Evolutionary conservation across 1,140 invertebrate species (phyloP), one percentile per base, ranked within the genome.

Genomic region (Bombus pyrosoma): DNA sequence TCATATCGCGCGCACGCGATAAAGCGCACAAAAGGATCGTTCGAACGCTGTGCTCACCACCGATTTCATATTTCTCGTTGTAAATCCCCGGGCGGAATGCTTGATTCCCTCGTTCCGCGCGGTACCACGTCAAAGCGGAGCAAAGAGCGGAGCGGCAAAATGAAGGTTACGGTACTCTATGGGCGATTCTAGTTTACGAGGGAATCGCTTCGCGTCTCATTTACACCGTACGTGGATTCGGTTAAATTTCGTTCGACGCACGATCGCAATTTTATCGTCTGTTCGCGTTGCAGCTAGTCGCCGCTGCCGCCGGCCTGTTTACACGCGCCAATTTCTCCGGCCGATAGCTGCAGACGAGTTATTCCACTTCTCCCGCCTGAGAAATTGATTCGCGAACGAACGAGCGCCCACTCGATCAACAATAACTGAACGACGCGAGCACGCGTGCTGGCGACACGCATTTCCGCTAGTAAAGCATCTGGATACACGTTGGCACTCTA

Each of bases 151-250:
- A 53, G 18, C 53, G 59, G 43, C 28, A 47, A 25, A 28, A 25
- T 18, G 41, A 34, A 39, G 68, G 34, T 37, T 34, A 34, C 34
- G 22, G 1, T 10, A 34, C 68, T 34, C 68, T 34, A 12, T 8
- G 13, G 22, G 68, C 57, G 28, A 59, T 59, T 28, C 25, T 25
- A 41, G 15, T 87, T 90, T 77, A 87, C 78, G 69, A 72, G 15
- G 73, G 53, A 75, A 72, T 87, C 64, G 77, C 10, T 37, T 68
- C 66, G 81, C 87, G 68, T 85, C 85, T 85, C 88, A 80, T 90
- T 90, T 89, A 81, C 84, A 68, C 76, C 72, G 37, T 34, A 62
- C 66, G 64, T 64, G 39, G 41, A 73, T 74, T 64, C 37, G 39
- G 84, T 53, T 53, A 79, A 79, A 79, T 81, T 86, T 79, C 88